Base-by-base conservation (phyloP, 2,797 vertebrate genomes). In the Darevskia nairensis region DNA sequence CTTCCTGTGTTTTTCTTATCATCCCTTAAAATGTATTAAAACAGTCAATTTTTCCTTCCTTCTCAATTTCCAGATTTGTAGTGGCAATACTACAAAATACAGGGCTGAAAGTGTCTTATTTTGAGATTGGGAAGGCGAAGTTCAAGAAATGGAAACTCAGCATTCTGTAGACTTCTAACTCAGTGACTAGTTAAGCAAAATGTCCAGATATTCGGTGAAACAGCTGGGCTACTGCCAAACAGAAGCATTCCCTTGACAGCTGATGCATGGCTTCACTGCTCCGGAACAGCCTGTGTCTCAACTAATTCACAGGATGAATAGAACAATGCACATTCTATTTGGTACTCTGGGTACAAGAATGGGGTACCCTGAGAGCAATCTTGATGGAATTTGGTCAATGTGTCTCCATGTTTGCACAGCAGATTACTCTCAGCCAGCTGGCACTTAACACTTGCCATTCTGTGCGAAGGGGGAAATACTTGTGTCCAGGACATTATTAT, bases 261-360 rank as follows among this genome's bases (percentile, higher is more conserved):
- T 1, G 6, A 21, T 9, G 19, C 27, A 69, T 46, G 81, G 39
- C 64, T 68, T 82, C 61, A 17, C 80, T 17, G 41, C 66, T 69
- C 39, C 27, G 15, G 39, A 82, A 19, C 21, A 4, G 41, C 21
- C 59, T 0, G 0, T 6, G 69, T 88, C 4, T 1, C 68, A 0
- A 0, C 1, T 8, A 7, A 2, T 64, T 29, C 35, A 2, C 13
- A 59, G 87, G 76, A 3, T 74, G 44, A 39, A 19, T n/a, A 3
- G 29, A 29, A 55, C 44, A 39, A 35, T 39, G 75, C 29, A 44
- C 59, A 13, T 68, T 68, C 6, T 32, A 2, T 85, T 64, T 55
- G 8, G 32, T 46, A 35, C 23, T 50, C 27, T 41, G 39, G 3
- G 0, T 0, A 1, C 3, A 11, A 0, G 27, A 21, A 50, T 27